Evolutionary conservation across 2,113 vertebrate species (phyloP).

Genomic region (Anseranas semipalmata): DNA sequence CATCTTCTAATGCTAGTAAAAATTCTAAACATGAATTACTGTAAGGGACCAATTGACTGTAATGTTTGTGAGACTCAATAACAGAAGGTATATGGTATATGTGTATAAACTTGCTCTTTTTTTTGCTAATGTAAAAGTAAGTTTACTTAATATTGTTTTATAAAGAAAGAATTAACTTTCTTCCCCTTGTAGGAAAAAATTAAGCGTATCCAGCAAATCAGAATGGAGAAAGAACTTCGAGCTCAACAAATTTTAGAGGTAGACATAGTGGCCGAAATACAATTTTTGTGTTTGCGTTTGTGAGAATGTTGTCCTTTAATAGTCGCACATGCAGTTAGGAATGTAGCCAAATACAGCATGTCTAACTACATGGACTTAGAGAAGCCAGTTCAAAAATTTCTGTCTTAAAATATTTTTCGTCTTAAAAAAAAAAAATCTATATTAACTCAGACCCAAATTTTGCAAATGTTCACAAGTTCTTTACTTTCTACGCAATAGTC

Average conservation of each 20-base stretch:
- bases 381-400: conserved; percentile 35
- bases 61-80: background rate
- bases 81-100: background rate
- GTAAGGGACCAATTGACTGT: background rate
- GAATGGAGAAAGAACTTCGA: conserved; percentile 95
- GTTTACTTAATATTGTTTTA: background rate
- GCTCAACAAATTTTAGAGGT: conserved; percentile 98
- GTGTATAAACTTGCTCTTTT: background rate
- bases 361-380: conserved; percentile 42
- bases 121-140: background rate
- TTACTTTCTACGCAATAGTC: background rate
- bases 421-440: background rate
- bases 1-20: background rate
- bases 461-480: background rate
- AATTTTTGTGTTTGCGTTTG: background rate
- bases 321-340: background rate
- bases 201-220: conserved; percentile 94
- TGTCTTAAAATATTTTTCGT: background rate
- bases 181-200: conserved; percentile 89
- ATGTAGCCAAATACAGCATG: background rate
- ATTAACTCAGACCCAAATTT: background rate
- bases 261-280: conserved; percentile 43
- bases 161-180: background rate
- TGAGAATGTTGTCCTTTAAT: background rate
- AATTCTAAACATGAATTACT: background rate